Conservation (phyloP, 2,797 vertebrate species). For the Takifugu ocellatus region DNA sequence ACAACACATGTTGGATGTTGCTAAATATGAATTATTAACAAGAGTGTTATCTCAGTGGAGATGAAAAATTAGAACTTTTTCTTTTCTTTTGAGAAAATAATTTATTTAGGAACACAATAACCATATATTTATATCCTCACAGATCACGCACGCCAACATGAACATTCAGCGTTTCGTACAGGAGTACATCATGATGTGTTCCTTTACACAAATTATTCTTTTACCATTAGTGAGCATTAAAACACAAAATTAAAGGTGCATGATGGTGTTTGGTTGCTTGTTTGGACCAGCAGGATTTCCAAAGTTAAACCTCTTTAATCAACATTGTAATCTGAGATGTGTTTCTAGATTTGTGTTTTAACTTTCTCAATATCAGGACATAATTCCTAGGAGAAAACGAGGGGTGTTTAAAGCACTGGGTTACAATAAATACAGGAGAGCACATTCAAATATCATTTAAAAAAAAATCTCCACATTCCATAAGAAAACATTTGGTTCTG, state of each 20-base stretch:
- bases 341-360: conserved; percentile 11
- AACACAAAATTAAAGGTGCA: conserved; percentile 51
- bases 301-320: conserved; percentile 1
- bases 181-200: conserved; percentile 42
- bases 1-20: no score
- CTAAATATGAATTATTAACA: no score
- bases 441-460: conserved; percentile 22
- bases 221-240: conserved; percentile 12
- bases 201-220: conserved; percentile 7
- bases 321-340: neutral
- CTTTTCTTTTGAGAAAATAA: conserved; percentile 79
- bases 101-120: conserved; percentile 79
- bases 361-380: conserved; percentile 20
- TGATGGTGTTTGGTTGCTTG: conserved; percentile 13
- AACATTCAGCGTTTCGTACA: conserved; percentile 53
- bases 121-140: conserved; percentile 57
- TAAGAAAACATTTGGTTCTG: conserved; percentile 26
- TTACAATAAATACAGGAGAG: conserved; percentile 37
- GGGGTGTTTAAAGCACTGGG: conserved; percentile 21
- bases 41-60: neutral
- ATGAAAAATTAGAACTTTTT: neutral
- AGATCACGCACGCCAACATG: conserved; percentile 59
- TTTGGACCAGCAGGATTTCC: conserved; percentile 3
- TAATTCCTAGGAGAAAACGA: conserved; percentile 1
- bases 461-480: conserved; percentile 13